These are phyloP conservation scores for Sciurus vulgaris DNA, from an alignment of 2,797 vertebrate species.

Conservation along the genomic window DNA sequence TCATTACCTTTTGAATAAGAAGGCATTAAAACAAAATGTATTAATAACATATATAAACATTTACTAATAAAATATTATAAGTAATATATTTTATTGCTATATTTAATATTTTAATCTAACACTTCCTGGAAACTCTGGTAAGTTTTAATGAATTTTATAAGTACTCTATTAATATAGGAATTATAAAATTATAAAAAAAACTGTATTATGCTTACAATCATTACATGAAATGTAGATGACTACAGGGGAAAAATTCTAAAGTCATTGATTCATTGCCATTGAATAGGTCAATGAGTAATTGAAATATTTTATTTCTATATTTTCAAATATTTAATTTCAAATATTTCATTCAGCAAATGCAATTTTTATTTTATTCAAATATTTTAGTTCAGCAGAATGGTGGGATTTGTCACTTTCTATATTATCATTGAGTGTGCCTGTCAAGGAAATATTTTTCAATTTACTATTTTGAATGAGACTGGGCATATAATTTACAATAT, in stretches of 20 bases:
- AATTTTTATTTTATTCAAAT: too few relatives aligned
- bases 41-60: background rate
- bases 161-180: background rate
- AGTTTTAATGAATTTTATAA: constrained; percentile 26
- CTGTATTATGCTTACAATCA: background rate
- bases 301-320: too few relatives aligned
- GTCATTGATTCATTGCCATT: background rate
- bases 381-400: constrained; percentile 27
- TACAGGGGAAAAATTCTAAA: background rate
- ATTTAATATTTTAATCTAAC: background rate
- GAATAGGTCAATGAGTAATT: too few relatives aligned
- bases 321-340: background rate
- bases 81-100: background rate
- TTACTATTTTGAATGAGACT: background rate
- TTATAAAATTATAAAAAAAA: constrained; percentile 27
- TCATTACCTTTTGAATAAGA: background rate
- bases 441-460: background rate
- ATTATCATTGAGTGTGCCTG: background rate
- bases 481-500: background rate
- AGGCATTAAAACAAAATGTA: background rate
- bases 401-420: constrained; percentile 28
- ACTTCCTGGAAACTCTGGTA: background rate
- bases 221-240: background rate
- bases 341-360: constrained; percentile 19
- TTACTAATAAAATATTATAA: background rate